Conservation (phyloP, 2,888 invertebrate genomes). For the Polyommatus iphigenia region DNA sequence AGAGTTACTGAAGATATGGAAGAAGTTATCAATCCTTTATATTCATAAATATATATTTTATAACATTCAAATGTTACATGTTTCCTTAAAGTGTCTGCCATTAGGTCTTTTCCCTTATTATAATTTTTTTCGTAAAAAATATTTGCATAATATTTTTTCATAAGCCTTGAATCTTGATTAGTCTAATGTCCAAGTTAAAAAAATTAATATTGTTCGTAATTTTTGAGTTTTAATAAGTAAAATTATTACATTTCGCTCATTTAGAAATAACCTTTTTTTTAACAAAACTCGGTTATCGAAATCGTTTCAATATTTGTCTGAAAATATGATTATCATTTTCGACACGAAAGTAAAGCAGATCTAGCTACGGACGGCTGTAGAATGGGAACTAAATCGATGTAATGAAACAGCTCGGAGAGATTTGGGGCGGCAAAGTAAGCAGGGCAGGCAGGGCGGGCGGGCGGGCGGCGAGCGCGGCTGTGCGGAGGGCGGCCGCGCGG, state of each 20-base stretch:
- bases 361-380: slow-evolving; percentile 44
- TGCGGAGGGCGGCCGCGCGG: slow-evolving; percentile 60
- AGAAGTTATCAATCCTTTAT: no score
- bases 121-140: no score
- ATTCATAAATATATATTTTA: no score
- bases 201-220: no score
- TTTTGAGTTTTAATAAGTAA: no score
- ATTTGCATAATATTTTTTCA: no score
- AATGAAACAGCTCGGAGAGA: slow-evolving; percentile 50
- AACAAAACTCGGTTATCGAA: background rate
- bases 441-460: slow-evolving; percentile 46
- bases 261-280: background rate
- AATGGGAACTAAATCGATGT: slow-evolving; percentile 48
- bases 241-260: background rate
- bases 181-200: no score
- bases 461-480: slow-evolving; percentile 56
- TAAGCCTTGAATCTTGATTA: no score
- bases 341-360: slow-evolving; percentile 28
- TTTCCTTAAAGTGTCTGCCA: no score
- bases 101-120: no score
- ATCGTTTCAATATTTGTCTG: background rate
- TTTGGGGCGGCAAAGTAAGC: slow-evolving; percentile 40
- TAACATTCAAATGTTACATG: no score
- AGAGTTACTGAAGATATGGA: no score
- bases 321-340: background rate